Conservation (phyloP, 2,888 invertebrate genomes). For the Clistopyga incitator region DNA sequence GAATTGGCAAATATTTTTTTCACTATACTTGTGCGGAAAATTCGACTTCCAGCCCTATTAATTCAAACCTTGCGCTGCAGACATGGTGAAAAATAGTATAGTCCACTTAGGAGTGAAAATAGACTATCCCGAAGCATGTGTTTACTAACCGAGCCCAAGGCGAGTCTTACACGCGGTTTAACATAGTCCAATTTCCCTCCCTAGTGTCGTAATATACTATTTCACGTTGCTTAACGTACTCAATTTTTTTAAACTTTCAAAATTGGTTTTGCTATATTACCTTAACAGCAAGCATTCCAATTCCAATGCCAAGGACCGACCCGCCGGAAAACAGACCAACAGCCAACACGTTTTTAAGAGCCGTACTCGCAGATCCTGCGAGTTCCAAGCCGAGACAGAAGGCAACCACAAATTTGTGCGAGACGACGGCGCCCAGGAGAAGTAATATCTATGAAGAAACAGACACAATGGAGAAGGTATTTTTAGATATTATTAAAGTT, state of each 20-base stretch:
- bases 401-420: conserved; percentile 93
- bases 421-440: conserved; percentile 89
- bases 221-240: no score
- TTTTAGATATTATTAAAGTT: neutral
- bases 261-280: conserved; percentile 82
- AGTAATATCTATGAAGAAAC: conserved; percentile 87
- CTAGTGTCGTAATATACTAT: no score
- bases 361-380: conserved; percentile 84
- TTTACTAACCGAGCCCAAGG: no score
- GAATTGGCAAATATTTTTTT: no score
- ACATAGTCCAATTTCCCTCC: no score
- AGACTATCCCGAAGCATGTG: no score
- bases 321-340: conserved; percentile 89
- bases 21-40: no score
- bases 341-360: conserved; percentile 86
- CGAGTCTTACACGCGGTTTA: no score
- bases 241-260: neutral
- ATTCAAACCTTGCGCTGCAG: no score
- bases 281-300: conserved; percentile 89
- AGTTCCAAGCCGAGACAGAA: conserved; percentile 93
- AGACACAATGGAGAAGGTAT: neutral
- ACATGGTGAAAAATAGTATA: no score
- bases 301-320: conserved; percentile 88
- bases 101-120: no score
- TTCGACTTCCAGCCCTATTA: no score